Evolutionary conservation across 2,797 vertebrate genomes (phyloP), one percentile per base, ranked within the genome.

Genomic region (Gymnodraco acuticeps): DNA sequence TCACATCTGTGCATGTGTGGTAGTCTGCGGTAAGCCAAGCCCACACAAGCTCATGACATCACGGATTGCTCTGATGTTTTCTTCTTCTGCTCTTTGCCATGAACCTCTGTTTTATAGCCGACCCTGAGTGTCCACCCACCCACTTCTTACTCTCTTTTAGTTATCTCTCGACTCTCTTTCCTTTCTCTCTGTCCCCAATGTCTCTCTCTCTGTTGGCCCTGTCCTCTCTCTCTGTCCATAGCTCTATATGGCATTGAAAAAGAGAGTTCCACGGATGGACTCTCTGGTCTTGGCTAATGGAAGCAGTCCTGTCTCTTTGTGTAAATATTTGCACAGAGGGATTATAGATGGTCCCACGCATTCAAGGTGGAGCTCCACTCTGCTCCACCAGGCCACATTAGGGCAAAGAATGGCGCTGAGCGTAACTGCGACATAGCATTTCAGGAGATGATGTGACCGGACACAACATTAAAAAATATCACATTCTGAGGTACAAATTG

Each of bases 291-390:
- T 85, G 90, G 92, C 88, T 93, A 87, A 93, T 86, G 82, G 83
- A 92, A 77, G 86, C 73, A 83, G 87, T 87, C 89, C 87, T 91
- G 92, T 87, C 84, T 82, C 81, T 81, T 71, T 88, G 85, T 91
- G 83, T 94, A 95, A 95, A 95, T 95, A 94, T 96, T 95, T 95
- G 92, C 80, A 65, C 82, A 65, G 71, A 74, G 77, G 84, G 89
- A 90, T 95, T 93, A 93, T 89, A 74, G 90, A 94, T 85, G 88
- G 88, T 92, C 90, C 82, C 87, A 88, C 87, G 45, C 80, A 80
- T 83, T 77, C 77, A 73, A 81, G 81, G 83, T 87, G 86, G 90
- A 84, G 82, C 60, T 59, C 64, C 51, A 5, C 72, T 88, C 81
- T 3, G 42, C 75, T 87, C 46, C 80, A 73, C 43, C 80, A 73